Evolutionary conservation across 2,113 vertebrate species (phyloP).

Genomic region (zebrafish (Danio rerio)): GRCz12tu NC_133177.1:34178001-34178500

Average conservation of each 20-base stretch:
- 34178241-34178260: slow-evolving; percentile 32
- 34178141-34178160: slow-evolving; percentile 31
- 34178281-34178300: slow-evolving; percentile 7
- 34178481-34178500: slow-evolving; percentile 59
- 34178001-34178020: background rate
- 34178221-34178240: background rate
- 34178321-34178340: background rate
- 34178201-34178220: background rate
- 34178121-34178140: slow-evolving; percentile 35
- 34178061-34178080: background rate
- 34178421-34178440: background rate
- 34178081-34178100: slow-evolving; percentile 33
- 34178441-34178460: slow-evolving; percentile 7
- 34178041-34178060: background rate
- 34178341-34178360: background rate
- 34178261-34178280: background rate
- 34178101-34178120: slow-evolving; percentile 20
- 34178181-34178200: background rate
- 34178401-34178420: background rate
- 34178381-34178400: background rate
- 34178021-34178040: background rate
- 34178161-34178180: slow-evolving; percentile 2
- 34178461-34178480: slow-evolving; percentile 19
- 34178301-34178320: background rate
- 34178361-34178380: background rate